Evolutionary conservation across 2,113 vertebrate species (phyloP).

Genomic region (Periophthalmodon schlosseri): DNA sequence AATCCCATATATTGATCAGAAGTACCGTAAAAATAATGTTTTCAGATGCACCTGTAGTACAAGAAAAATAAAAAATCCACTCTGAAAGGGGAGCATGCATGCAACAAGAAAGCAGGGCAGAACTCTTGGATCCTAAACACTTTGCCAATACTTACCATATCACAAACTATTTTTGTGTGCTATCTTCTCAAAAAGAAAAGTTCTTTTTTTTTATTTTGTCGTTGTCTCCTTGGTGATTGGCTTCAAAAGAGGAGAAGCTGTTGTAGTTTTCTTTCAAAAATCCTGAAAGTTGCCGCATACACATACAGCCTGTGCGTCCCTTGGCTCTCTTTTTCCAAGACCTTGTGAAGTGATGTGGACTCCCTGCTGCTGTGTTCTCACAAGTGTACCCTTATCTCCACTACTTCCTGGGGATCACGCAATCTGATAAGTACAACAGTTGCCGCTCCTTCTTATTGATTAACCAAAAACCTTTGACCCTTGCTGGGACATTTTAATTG

Average conservation of each 20-base stretch:
- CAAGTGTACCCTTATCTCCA: slow-evolving; percentile 53
- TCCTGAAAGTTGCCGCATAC: background rate
- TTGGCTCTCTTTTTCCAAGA: background rate
- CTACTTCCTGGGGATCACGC: slow-evolving; percentile 50
- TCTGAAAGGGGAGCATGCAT: too few species aligned
- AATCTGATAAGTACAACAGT: slow-evolving; percentile 64
- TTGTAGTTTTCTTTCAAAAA: background rate
- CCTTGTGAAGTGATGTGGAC: slow-evolving; percentile 24
- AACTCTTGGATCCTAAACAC: too few species aligned
- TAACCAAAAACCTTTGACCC: slow-evolving; percentile 72
- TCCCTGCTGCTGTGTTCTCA: slow-evolving; percentile 36
- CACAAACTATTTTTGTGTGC: too few species aligned
- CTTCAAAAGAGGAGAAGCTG: slow-evolving; percentile 29
- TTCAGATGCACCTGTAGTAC: too few species aligned
- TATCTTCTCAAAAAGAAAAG: too few species aligned
- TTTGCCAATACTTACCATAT: too few species aligned
- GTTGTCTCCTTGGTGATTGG: too few species aligned
- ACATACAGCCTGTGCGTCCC: background rate
- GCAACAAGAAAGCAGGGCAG: too few species aligned
- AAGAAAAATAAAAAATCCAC: too few species aligned
- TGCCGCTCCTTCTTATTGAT: slow-evolving; percentile 70
- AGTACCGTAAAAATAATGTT: too few species aligned
- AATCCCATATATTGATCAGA: too few species aligned
- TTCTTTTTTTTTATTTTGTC: too few species aligned
- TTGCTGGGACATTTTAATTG: slow-evolving; percentile 69